Percentiles rank a stretch among this genome's conserved stretches.
phyloP scores from a whole-genome alignment of 2,113 vertebrate species.

The Penelope pileata region DNA sequence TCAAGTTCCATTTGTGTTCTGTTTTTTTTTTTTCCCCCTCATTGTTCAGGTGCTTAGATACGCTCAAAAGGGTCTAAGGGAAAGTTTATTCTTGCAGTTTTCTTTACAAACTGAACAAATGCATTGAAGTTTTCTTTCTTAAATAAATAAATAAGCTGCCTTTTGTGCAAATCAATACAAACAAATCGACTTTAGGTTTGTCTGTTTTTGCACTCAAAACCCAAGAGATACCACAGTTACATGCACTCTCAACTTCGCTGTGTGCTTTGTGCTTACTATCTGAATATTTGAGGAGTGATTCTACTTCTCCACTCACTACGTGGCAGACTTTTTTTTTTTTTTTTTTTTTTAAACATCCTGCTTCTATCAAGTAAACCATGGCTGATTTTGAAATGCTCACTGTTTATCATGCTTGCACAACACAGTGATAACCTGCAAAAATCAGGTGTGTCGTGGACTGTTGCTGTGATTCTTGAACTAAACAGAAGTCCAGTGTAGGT shows the following conservation, averaged over 20 bases:
- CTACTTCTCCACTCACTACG: neutral
- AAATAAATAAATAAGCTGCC: neutral
- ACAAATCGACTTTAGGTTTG: neutral
- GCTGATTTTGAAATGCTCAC: neutral
- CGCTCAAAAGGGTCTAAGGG: neutral
- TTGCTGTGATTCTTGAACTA: neutral
- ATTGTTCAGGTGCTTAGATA: neutral
- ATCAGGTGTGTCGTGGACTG: neutral
- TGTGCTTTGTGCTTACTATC: neutral
- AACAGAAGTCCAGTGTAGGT: fast-evolving
- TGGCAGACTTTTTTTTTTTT: neutral
- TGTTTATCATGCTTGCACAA: fast-evolving
- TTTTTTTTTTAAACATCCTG: neutral
- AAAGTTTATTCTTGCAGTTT: neutral
- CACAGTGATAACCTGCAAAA: fast-evolving
- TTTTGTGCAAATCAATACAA: neutral
- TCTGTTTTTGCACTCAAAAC: neutral
- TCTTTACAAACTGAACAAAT: neutral
- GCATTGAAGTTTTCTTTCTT: neutral
- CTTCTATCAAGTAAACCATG: neutral
- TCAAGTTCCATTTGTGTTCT: neutral
- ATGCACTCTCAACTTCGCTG: neutral
- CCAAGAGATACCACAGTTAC: neutral
- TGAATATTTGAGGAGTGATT: neutral
- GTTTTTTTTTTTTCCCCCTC: neutral